Evolutionary conservation across 2,888 invertebrate genomes (phyloP).

Genomic region (Drosophila recens): DNA sequence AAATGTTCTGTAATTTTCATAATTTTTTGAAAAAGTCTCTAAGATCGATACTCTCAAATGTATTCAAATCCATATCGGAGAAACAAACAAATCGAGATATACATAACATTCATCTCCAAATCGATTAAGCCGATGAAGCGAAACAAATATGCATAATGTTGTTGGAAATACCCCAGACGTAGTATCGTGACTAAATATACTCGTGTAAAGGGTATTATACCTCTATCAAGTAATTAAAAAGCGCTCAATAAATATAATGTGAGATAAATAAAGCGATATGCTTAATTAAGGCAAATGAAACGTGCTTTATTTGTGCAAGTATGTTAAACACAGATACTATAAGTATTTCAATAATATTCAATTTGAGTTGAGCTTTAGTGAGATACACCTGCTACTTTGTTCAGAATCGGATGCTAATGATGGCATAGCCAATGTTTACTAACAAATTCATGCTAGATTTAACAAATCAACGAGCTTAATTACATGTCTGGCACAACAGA

Average conservation of each 20-base stretch:
- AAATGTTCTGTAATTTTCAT: not conserved
- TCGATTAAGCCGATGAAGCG: not conserved
- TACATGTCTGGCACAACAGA: conserved; percentile 31
- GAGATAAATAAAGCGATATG: conserved; percentile 14
- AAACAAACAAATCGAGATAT: not conserved
- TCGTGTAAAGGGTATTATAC: conserved; percentile 10
- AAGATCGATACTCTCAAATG: not conserved
- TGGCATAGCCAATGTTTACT: conserved; percentile 21
- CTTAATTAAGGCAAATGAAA: conserved; percentile 22
- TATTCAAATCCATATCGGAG: not conserved
- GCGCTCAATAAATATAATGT: conserved; percentile 8
- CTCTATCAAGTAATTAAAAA: conserved; percentile 23
- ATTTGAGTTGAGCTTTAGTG: conserved; percentile 1
- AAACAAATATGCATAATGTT: conserved; percentile 1
- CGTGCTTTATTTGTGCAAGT: conserved; percentile 22
- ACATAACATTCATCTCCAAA: not conserved
- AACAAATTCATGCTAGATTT: conserved; percentile 27
- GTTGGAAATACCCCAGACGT: conserved; percentile 8
- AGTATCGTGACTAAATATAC: conserved; percentile 14
- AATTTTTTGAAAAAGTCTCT: not conserved
- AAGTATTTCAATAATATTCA: conserved; percentile 12
- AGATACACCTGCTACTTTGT: not conserved
- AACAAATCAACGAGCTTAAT: conserved; percentile 38
- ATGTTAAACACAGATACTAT: conserved; percentile 20
- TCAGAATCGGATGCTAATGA: conserved; percentile 25